These are phyloP conservation scores for Eupithecia vulgata DNA, from an alignment of 2,888 invertebrate genomes.

Conservation along the genomic window DNA sequence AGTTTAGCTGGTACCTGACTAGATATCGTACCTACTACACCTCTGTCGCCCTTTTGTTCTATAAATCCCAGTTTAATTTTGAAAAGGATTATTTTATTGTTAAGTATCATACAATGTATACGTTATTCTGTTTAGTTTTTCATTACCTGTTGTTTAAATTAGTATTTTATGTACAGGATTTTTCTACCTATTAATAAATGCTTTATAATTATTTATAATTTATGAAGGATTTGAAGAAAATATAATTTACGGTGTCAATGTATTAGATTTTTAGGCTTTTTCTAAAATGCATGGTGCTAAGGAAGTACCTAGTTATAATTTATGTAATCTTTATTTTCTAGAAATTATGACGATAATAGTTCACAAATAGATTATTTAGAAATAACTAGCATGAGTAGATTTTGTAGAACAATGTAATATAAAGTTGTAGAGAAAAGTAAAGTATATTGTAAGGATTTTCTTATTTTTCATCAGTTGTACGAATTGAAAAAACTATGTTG, in stretches of 20 bases:
- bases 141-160: not conserved
- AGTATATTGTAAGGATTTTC: not conserved
- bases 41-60: not conserved
- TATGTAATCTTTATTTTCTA: slow-evolving; percentile 46
- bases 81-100: not conserved
- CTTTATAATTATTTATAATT: slow-evolving; percentile 3
- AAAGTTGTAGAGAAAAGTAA: not conserved
- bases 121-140: slow-evolving; percentile 1
- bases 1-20: not conserved
- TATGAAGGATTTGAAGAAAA: not conserved
- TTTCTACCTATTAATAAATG: not conserved
- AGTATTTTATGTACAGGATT: too few species aligned
- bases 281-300: slow-evolving; percentile 60
- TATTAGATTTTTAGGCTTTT: slow-evolving; percentile 27
- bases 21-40: not conserved
- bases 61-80: not conserved
- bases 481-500: not conserved
- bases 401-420: slow-evolving; percentile 11
- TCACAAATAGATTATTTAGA: slow-evolving; percentile 29
- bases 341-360: slow-evolving; percentile 38
- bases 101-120: slow-evolving; percentile 8
- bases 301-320: slow-evolving; percentile 45
- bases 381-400: slow-evolving; percentile 7
- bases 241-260: not conserved
- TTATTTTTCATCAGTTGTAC: not conserved